Base-by-base conservation (phyloP, 2,888 invertebrate species). In the Steinernema scapterisci region DNA sequence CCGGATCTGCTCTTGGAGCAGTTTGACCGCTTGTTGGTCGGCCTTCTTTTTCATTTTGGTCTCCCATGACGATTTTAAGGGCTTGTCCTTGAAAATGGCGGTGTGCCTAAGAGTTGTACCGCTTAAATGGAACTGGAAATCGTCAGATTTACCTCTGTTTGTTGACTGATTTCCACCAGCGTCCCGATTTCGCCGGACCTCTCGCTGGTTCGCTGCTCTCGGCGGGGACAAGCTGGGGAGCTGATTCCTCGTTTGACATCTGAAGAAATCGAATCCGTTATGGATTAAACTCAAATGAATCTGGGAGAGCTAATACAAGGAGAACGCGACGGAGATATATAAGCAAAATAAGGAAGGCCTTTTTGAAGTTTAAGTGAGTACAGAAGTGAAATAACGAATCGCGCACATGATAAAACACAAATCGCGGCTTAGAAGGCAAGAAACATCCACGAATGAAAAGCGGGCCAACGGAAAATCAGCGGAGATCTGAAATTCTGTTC, bases 31-130 rank as follows among this genome's bases (percentile, higher is more conserved):
- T 46, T 79, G 74, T 27, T 81, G 77, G 46, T 78, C 79, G 44
- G 80, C 79, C 73, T 82, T 81, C 70, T 74, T 73, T 71, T 78
- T 80, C 84, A 83, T 84, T 51, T 85, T 85, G 72, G 79, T 79
- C 25, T 81, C 77, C 85, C 84, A 85, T 11, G 80, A 76, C 21
- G 83, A 72, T 71, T 82, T 80, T 73, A 82, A 71, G 6, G 80
- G 78, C 43, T 82, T 84, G 63, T 76, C 78, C 63, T 83, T 84
- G 76, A 79, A 77, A 48, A 82, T 80, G 31, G 75, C 71, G 5
- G 81, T 63, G 71, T 81, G 79, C 73, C 83, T 72, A 31, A 9
- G 52, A 9, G 38, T n/a, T n/a, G n/a, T 38, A 38, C 38, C 44
- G 3, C n/a, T 19, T 56, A 31, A 72, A 44, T 1, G 3, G 45